Evolutionary conservation across 2,797 vertebrate genomes (phyloP), one percentile per base, ranked within the genome.

Genomic region (Triplophysa yarkandensis): DNA sequence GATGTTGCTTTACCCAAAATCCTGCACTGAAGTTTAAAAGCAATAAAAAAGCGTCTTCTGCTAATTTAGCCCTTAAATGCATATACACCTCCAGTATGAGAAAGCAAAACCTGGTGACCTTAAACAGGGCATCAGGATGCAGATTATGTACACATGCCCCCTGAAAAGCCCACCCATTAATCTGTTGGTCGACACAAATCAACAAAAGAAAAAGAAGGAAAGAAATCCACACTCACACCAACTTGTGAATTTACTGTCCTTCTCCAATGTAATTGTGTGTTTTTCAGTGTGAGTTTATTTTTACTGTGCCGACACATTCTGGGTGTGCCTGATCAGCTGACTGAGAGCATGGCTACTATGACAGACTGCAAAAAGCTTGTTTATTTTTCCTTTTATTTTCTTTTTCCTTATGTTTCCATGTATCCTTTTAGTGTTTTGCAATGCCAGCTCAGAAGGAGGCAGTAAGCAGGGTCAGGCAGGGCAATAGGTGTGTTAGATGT

Each of bases 11-110:
- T 85, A 84, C 94, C 96, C 93, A 93, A 92, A 89, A 95, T 95
- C 92, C 96, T 98, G 96, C 97, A 99, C 96, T 98, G 95, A 98
- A 94, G 64, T 75, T 96, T 95, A 94, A 93, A 94, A 98, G 95
- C 95, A 98, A 98, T 97, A 98, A 98, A 93, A 92, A 92, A 80
- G 77, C 75, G 36, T 48, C 85, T 92, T 89, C 87, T 92, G 92
- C 88, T 86, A 36, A 80, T 77, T 90, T 86, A 88, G 91, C 92
- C 91, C 90, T 34, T 50, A 71, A 90, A 86, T 89, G 25, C 80
- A 80, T 83, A 27, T 48, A 61, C 19, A 30, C 72, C 89, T 84
- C 84, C 85, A 88, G 83, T 86, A 71, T 89, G 41, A 43, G 19
- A 74, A 44, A 9, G 30, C 11, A 36, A n/a, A 48, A 32, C 30